Percentiles rank a stretch among this genome's conserved stretches.
These are phyloP conservation scores for Lasiurus cinereus DNA, from an alignment of 2,113 vertebrate species.

Conservation along the genomic window DNA sequence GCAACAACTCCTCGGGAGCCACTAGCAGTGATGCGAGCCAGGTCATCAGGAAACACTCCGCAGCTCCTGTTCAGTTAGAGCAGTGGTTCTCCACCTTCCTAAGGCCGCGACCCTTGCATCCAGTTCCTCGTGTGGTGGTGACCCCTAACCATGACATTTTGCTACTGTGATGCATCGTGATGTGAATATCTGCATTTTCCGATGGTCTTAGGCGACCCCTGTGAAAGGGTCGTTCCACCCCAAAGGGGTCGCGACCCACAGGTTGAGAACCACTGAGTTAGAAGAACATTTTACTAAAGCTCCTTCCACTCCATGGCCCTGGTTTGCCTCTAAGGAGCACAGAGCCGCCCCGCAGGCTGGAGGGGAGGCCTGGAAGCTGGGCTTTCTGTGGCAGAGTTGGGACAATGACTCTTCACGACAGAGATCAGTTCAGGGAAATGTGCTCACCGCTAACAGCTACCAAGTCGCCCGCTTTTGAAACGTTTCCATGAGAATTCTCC, in stretches of 20 bases:
- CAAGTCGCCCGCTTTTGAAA: neutral
- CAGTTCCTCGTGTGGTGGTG: no score
- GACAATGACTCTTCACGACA: neutral
- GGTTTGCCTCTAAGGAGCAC: neutral
- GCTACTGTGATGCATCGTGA: no score
- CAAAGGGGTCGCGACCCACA: no score
- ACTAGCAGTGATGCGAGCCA: neutral
- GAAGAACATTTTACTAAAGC: neutral
- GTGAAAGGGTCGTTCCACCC: no score
- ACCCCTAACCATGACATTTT: no score
- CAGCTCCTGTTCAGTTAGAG: neutral
- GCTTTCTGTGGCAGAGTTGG: neutral
- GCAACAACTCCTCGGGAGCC: no score
- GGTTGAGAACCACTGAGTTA: no score
- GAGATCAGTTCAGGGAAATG: no score
- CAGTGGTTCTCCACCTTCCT: no score
- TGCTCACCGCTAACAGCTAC: neutral
- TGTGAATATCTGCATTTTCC: no score
- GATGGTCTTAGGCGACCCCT: no score
- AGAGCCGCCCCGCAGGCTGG: neutral
- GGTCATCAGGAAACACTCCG: neutral
- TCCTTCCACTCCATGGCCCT: neutral
- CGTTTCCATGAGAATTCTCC: neutral
- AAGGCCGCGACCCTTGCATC: no score
- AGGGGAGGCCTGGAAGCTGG: fast-evolving